phyloP scores from a whole-genome alignment of 2,888 invertebrate genomes.

The Zhengitettix transpicula region DNA sequence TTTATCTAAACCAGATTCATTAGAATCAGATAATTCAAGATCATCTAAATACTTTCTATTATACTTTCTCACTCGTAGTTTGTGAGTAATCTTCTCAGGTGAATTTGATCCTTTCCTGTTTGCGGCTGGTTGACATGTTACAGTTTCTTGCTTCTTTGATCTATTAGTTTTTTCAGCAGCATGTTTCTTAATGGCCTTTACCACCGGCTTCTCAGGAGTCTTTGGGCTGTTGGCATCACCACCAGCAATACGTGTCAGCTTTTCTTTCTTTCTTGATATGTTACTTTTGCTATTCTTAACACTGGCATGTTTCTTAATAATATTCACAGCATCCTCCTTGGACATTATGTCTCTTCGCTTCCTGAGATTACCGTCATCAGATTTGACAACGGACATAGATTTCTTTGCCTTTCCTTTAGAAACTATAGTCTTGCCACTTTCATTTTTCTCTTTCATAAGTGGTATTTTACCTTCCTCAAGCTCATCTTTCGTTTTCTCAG shows the following conservation, averaged over 20 bases:
- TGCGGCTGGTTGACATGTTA: no score
- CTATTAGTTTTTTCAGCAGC: no score
- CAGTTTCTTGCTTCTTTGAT: no score
- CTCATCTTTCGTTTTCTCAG: conserved; percentile 18
- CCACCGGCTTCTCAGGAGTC: background rate
- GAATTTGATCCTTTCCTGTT: conserved; percentile 6
- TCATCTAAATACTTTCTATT: conserved; percentile 1
- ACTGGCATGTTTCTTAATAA: conserved; percentile 12
- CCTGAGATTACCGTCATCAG: conserved; percentile 15
- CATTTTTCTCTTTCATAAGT: conserved; percentile 21
- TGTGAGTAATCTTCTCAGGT: background rate
- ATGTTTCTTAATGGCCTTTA: conserved; percentile 13
- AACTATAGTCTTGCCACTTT: conserved; percentile 25
- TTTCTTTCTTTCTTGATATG: conserved; percentile 12
- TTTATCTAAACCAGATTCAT: background rate
- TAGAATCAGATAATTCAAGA: conserved; percentile 1
- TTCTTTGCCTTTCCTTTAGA: conserved; percentile 6
- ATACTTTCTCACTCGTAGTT: background rate
- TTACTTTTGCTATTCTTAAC: conserved; percentile 16
- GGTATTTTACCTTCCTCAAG: conserved; percentile 16
- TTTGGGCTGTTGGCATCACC: conserved; percentile 18
- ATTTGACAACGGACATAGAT: background rate
- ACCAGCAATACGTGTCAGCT: background rate
- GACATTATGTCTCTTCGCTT: conserved; percentile 21
- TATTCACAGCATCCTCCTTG: conserved; percentile 28